These are phyloP conservation scores for Caenorhabditis uteleia DNA, from an alignment of 2,888 invertebrate genomes.

Conservation along the genomic window DNA sequence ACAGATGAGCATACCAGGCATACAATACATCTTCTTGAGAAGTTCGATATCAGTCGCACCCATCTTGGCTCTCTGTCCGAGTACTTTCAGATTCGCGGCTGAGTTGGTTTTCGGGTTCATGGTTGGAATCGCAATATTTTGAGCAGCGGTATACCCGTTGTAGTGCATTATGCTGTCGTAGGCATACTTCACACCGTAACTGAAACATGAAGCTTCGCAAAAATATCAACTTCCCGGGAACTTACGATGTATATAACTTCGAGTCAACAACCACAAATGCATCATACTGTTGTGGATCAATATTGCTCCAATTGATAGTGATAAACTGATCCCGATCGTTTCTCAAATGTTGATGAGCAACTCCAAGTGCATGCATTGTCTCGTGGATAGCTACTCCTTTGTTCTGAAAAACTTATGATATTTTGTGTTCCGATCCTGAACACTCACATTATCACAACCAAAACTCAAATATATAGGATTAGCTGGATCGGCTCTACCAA, in stretches of 20 bases:
- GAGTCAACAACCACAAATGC: conserved; percentile 65
- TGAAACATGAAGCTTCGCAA: too few relatives aligned
- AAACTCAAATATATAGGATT: conserved; percentile 66
- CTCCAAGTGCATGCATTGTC: conserved; percentile 66
- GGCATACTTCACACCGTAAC: conserved; percentile 58
- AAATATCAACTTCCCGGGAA: too few relatives aligned
- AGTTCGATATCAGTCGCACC: conserved; percentile 58
- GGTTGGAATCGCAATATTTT: conserved; percentile 53
- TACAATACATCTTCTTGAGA: conserved; percentile 64
- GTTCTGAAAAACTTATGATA: conserved; percentile 16
- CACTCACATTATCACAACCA: conserved; percentile 60
- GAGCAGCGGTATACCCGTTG: conserved; percentile 57
- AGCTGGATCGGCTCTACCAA: conserved; percentile 61
- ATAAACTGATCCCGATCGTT: conserved; percentile 60
- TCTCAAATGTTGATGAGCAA: conserved; percentile 65
- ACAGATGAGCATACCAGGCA: too few relatives aligned
- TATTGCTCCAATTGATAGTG: conserved; percentile 64
- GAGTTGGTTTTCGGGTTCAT: conserved; percentile 60
- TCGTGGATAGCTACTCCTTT: conserved; percentile 39
- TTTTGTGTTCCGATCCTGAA: too few relatives aligned
- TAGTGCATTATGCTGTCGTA: conserved; percentile 69
- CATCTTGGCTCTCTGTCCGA: conserved; percentile 63
- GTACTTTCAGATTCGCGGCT: conserved; percentile 42
- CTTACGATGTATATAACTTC: conserved; percentile 59
- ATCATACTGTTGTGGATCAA: conserved; percentile 67